A percentile compares a stretch with the other conserved stretches of the same genome.
Conservation (phyloP, 2,797 vertebrate genomes). For the Denticeps clupeoides region DNA sequence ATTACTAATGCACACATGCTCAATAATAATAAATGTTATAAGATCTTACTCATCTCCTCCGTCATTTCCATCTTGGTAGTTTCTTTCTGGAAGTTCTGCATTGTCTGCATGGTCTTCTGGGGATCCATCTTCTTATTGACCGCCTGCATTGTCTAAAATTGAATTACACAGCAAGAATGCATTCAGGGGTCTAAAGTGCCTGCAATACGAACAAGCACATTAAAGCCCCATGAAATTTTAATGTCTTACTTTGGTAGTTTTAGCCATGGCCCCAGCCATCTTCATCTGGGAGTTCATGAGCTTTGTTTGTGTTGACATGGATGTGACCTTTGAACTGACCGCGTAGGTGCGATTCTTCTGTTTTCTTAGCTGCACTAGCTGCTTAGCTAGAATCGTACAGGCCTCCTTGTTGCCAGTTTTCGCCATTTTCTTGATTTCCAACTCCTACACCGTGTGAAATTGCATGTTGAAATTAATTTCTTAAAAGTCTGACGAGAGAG, state of each 20-base stretch:
- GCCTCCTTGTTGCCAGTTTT: conserved; percentile 89
- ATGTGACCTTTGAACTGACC: conserved; percentile 94
- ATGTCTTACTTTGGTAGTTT: conserved; percentile 78
- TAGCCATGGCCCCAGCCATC: conserved; percentile 94
- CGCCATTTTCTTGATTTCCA: conserved; percentile 98
- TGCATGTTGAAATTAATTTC: too few relatives aligned
- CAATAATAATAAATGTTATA: too few relatives aligned
- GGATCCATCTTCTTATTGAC: conserved; percentile 85
- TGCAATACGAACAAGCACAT: too few relatives aligned
- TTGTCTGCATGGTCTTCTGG: conserved; percentile 75
- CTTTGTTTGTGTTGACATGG: conserved; percentile 90
- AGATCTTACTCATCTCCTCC: conserved; percentile 78
- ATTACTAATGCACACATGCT: too few relatives aligned
- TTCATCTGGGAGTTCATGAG: conserved; percentile 99
- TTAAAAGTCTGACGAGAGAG: too few relatives aligned
- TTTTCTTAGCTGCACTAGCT: conserved; percentile 85
- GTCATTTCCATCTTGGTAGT: conserved; percentile 86
- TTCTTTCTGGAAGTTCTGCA: conserved; percentile 85
- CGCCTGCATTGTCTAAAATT: conserved; percentile 70
- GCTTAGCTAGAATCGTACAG: conserved; percentile 88
- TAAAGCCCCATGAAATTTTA: not conserved
- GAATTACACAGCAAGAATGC: not conserved
- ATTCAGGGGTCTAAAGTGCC: too few relatives aligned
- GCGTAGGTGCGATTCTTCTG: conserved; percentile 90
- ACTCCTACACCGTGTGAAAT: too few relatives aligned